A percentile compares a stretch with the other conserved stretches of the same genome.
phyloP scores from a whole-genome alignment of 1,140 invertebrate genomes.

The Zaprionus kolodkinae region DNA sequence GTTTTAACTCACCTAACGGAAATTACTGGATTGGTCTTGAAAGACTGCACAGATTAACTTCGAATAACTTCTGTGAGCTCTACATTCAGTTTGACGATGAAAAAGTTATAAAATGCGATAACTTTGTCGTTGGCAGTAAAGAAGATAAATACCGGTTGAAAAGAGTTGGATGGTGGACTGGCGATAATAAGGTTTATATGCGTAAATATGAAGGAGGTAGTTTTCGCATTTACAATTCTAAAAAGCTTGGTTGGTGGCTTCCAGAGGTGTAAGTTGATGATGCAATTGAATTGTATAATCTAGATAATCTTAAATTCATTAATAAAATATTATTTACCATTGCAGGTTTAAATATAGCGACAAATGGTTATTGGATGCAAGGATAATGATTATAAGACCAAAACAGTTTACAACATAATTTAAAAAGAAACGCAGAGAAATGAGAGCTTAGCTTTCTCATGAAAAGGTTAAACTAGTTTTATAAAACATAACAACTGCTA shows the following conservation, averaged over 20 bases:
- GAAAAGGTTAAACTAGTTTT: too few species aligned
- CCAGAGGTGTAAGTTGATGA: not conserved
- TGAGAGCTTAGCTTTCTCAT: too few species aligned
- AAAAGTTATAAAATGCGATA: not conserved
- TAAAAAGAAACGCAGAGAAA: too few species aligned
- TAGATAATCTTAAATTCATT: not conserved
- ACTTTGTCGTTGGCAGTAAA: not conserved
- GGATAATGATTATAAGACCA: not conserved
- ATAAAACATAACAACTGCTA: too few species aligned
- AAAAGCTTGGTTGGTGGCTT: not conserved
- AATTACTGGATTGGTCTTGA: conserved; percentile 9
- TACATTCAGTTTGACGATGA: not conserved
- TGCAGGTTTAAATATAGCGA: not conserved
- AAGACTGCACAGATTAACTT: conserved; percentile 1
- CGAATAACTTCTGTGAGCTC: not conserved
- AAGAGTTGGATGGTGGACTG: not conserved
- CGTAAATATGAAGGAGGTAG: not conserved
- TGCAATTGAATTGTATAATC: not conserved
- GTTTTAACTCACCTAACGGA: not conserved
- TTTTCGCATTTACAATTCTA: not conserved
- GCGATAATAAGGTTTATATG: not conserved
- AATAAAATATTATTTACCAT: not conserved
- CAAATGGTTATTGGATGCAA: not conserved
- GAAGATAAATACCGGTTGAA: not conserved
- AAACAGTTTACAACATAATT: too few species aligned